phyloP scores from a whole-genome alignment of 2,113 vertebrate species.

The Azemiops feae region DNA sequence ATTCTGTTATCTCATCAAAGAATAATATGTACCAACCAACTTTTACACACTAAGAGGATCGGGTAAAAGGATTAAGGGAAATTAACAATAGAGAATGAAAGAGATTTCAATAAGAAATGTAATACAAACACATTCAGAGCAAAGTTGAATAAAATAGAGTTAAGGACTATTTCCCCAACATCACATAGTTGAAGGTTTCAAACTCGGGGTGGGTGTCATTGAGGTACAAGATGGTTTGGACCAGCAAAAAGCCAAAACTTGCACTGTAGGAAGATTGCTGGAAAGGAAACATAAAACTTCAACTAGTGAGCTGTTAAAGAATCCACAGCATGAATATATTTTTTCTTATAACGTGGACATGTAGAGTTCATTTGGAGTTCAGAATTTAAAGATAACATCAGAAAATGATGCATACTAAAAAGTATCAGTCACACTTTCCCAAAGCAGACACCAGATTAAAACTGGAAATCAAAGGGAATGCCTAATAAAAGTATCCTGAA shows the following conservation, averaged over 20 bases:
- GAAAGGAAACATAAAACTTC: not conserved
- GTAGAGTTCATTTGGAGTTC: not conserved
- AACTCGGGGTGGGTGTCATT: not conserved
- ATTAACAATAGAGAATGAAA: constrained; percentile 54
- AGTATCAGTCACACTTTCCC: fast-evolving
- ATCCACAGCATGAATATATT: not conserved
- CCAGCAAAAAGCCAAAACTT: fast-evolving
- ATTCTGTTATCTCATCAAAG: not conserved
- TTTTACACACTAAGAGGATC: constrained; percentile 7
- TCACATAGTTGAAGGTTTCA: not conserved
- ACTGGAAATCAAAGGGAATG: fast-evolving
- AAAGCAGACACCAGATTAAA: fast-evolving
- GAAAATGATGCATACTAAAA: not conserved
- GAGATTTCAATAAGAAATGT: constrained; percentile 37
- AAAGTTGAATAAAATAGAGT: not conserved
- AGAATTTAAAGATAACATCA: not conserved
- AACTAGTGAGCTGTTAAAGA: not conserved
- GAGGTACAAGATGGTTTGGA: not conserved
- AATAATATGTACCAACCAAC: not conserved
- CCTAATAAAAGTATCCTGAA: not conserved
- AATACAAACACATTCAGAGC: constrained; percentile 32
- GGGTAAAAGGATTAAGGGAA: constrained; percentile 52
- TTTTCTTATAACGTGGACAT: fast-evolving
- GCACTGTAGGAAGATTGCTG: not conserved
- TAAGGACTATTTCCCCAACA: not conserved